Evolutionary conservation across 2,888 invertebrate species (phyloP).

Genomic region (Perizoma affinitatum): DNA sequence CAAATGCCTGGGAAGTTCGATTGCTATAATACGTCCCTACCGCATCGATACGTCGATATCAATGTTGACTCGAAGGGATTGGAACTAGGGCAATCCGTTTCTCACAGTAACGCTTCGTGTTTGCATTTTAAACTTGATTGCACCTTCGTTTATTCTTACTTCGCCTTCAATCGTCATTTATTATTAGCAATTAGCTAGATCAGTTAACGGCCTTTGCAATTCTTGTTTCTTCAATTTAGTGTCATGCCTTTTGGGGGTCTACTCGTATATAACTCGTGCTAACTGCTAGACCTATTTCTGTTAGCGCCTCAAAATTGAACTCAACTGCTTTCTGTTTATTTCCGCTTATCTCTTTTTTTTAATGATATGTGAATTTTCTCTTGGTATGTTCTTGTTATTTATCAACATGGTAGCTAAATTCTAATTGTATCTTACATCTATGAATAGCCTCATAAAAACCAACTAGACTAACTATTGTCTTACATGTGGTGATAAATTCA

Average conservation of each 20-base stretch:
- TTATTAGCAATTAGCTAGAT: constrained; percentile 13
- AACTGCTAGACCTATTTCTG: neutral
- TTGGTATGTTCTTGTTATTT: constrained; percentile 2
- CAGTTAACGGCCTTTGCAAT: neutral
- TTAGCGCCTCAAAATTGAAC: neutral
- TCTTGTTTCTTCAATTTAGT: neutral
- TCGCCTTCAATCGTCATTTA: constrained; percentile 6
- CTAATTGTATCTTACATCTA: constrained; percentile 15
- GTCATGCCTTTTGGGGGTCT: neutral
- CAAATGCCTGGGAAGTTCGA: constrained; percentile 31
- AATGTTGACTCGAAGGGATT: constrained; percentile 10
- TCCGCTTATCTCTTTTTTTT: no score
- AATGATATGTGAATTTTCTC: no score
- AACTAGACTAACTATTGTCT: constrained; percentile 21
- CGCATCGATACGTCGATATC: neutral
- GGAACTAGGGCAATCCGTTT: constrained; percentile 17
- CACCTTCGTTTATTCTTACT: constrained; percentile 14
- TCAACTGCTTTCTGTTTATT: neutral
- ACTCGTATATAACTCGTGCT: no score
- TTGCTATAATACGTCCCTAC: constrained; percentile 22
- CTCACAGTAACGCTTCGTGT: constrained; percentile 16
- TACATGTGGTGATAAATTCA: constrained; percentile 14
- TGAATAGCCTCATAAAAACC: constrained; percentile 14
- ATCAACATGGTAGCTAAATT: neutral
- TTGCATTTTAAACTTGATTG: constrained; percentile 22